Percentiles rank a stretch among this genome's conserved stretches.
phyloP scores from a whole-genome alignment of 2,888 invertebrate genomes.

The Apodemia mormo region DNA sequence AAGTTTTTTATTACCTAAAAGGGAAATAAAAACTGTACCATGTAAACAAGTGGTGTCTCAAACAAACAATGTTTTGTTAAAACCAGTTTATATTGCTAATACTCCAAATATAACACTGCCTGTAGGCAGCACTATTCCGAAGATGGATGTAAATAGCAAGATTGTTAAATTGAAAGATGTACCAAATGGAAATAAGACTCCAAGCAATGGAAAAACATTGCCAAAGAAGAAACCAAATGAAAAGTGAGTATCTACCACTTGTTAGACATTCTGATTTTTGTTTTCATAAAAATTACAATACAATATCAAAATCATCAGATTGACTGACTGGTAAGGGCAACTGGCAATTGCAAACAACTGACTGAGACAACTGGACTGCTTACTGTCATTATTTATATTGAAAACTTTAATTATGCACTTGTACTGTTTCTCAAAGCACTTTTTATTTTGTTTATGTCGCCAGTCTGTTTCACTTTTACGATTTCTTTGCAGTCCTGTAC shows the following conservation, averaged over 20 bases:
- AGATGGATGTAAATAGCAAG: conserved; percentile 65
- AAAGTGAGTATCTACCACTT: conserved; percentile 52
- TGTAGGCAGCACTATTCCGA: conserved; percentile 49
- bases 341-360: too few relatives aligned
- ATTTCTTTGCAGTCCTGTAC: too few relatives aligned
- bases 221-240: conserved; percentile 76
- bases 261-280: background rate
- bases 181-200: conserved; percentile 45
- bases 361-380: too few relatives aligned
- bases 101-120: conserved; percentile 32
- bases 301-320: too few relatives aligned
- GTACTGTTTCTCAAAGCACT: too few relatives aligned
- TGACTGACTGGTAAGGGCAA: too few relatives aligned
- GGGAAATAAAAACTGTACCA: conserved; percentile 44
- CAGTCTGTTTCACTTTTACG: too few relatives aligned
- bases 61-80: conserved; percentile 47
- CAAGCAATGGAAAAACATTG: conserved; percentile 50
- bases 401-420: too few relatives aligned
- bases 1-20: conserved; percentile 66
- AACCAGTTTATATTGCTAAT: conserved; percentile 51
- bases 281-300: too few relatives aligned
- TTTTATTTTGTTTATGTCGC: too few relatives aligned
- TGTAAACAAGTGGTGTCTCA: conserved; percentile 40
- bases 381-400: too few relatives aligned
- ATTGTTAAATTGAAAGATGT: conserved; percentile 65